phyloP scores from a whole-genome alignment of 2,113 vertebrate genomes.

The Scolopax mira region DNA sequence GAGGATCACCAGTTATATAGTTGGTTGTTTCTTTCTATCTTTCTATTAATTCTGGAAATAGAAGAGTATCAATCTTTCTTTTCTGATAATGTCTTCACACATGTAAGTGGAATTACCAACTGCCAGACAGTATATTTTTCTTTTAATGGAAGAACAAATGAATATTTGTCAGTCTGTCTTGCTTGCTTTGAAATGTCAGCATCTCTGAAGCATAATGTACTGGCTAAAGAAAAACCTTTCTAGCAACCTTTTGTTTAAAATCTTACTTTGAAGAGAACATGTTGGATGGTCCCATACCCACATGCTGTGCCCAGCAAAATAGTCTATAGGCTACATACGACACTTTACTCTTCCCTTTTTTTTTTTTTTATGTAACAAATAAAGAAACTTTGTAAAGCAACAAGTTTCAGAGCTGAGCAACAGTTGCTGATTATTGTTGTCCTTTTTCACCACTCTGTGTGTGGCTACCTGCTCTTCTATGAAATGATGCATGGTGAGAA shows the following conservation, averaged over 20 bases:
- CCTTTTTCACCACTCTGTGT: not conserved
- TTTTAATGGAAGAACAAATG: not conserved
- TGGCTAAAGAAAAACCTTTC: not conserved
- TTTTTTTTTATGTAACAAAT: not conserved
- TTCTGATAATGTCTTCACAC: not conserved
- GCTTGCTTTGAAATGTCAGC: not conserved
- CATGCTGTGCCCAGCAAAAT: not conserved
- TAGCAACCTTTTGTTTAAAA: not conserved
- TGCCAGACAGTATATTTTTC: not conserved
- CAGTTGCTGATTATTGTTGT: not conserved
- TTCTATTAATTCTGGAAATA: not conserved
- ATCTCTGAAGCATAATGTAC: not conserved
- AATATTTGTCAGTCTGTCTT: not conserved
- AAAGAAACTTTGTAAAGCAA: not conserved
- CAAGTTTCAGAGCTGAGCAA: not conserved
- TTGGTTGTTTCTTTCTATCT: not conserved
- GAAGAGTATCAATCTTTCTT: not conserved
- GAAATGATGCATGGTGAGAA: not conserved
- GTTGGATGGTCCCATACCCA: not conserved
- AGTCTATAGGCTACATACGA: not conserved
- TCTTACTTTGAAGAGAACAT: not conserved
- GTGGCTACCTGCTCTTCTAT: not conserved
- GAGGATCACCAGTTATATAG: not conserved
- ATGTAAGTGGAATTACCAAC: not conserved
- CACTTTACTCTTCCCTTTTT: not conserved